Evolutionary conservation across 2,888 invertebrate species (phyloP).

Genomic region (Dascillus cervinus): DNA sequence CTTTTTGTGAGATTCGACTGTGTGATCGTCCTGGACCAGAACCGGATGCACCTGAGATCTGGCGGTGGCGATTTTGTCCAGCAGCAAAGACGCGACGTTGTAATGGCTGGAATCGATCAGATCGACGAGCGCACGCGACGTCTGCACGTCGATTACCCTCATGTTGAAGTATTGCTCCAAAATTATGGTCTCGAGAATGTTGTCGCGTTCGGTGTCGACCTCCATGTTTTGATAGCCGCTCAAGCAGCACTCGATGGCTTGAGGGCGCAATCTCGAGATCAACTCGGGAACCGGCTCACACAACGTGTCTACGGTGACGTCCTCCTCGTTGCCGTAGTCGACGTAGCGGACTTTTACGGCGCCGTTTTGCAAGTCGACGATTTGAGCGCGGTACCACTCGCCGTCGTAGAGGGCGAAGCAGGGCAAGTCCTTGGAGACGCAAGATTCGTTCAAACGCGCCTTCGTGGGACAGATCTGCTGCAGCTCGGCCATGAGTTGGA

Average conservation of each 20-base stretch:
- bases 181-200: slow-evolving; percentile 60
- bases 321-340: slow-evolving; percentile 92
- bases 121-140: slow-evolving; percentile 53
- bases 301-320: slow-evolving; percentile 53
- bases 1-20: slow-evolving; percentile 29
- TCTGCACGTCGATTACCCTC: slow-evolving; percentile 48
- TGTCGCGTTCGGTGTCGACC: slow-evolving; percentile 49
- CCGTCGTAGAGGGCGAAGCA: slow-evolving; percentile 79
- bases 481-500: slow-evolving; percentile 60
- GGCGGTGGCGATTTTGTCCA: slow-evolving; percentile 35
- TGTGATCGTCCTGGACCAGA: slow-evolving; percentile 35
- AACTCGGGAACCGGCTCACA: slow-evolving; percentile 58
- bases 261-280: slow-evolving; percentile 55
- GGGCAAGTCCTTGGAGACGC: slow-evolving; percentile 53
- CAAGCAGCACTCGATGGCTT: slow-evolving; percentile 72
- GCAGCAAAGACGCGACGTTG: slow-evolving; percentile 36
- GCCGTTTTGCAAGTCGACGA: slow-evolving; percentile 47
- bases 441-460: slow-evolving; percentile 25
- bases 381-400: slow-evolving; percentile 86
- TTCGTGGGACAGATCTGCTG: slow-evolving; percentile 48
- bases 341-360: slow-evolving; percentile 66
- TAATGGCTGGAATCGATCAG: slow-evolving; percentile 48
- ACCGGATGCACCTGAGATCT: slow-evolving; percentile 34
- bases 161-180: slow-evolving; percentile 56
- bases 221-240: slow-evolving; percentile 54